Conservation (phyloP, 2,113 vertebrate genomes). For the Globicephala melas region DNA sequence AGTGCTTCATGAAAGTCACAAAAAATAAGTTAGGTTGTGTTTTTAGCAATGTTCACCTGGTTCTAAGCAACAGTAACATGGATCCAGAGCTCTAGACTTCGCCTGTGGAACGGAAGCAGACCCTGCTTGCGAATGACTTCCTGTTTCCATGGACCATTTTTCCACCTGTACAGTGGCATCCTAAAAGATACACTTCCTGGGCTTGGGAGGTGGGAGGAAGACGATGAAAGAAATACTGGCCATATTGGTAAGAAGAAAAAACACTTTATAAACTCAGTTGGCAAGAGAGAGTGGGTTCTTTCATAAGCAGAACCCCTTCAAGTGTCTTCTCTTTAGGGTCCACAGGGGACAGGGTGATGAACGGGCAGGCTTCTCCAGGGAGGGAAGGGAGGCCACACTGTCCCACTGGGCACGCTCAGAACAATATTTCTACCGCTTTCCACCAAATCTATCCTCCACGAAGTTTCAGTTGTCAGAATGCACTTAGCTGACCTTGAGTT, state of each 20-base stretch:
- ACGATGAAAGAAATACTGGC: constrained; percentile 26
- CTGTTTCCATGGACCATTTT: not conserved
- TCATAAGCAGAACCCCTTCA: not conserved
- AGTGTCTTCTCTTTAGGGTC: not conserved
- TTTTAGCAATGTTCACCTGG: constrained; percentile 31
- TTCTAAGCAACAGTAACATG: not conserved
- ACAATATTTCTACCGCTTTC: not conserved
- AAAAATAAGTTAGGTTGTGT: not conserved
- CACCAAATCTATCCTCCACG: not conserved
- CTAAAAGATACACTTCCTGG: not conserved
- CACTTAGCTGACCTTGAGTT: not conserved
- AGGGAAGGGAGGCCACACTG: not conserved
- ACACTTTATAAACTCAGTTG: not conserved
- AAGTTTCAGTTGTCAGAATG: not conserved
- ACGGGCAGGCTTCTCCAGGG: not conserved
- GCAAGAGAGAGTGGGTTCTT: constrained; percentile 12
- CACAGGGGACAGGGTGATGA: not conserved
- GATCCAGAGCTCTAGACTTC: not conserved
- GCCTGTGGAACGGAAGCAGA: not conserved
- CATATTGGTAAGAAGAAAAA: not conserved
- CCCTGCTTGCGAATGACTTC: not conserved
- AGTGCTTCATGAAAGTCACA: not conserved
- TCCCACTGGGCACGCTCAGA: not conserved
- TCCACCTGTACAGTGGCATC: not conserved
- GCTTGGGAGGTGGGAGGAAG: not conserved